Evolutionary conservation across 2,113 vertebrate genomes (phyloP), one percentile per base, ranked within the genome.

Genomic region (Mirounga angustirostris): DNA sequence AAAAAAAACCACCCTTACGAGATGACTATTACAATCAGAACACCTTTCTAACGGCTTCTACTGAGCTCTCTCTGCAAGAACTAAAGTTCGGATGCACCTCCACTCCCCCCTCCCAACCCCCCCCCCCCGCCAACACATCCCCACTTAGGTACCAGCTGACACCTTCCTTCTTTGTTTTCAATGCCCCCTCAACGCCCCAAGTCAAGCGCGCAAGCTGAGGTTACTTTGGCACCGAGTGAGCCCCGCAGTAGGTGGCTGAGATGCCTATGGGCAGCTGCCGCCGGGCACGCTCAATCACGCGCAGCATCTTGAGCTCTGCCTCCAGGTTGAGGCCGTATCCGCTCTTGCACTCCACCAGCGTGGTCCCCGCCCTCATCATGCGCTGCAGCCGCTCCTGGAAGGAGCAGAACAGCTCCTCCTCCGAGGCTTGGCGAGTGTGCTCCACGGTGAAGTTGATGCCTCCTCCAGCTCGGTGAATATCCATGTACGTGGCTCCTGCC

Each of bases 291-390:
- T 99, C 99, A 0, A 99, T 99, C 95, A 99, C 99, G 11, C 99
- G 98, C 96, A 99, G 99, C 99, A 99, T 99, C 98, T 99, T 99
- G 8, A 99, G 98, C 98, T 99, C 99, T 0, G 99, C 98, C 26
- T 99, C 98, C 85, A 99, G 97, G 94, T 99, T 98, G 43, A 99
- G 98, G 67, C 99, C 99, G 0, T 99, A 99, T 4, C 99, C 99
- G n/a, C 99, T 99, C 99, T 99, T 99, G 97, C 99, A 99, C 98
- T 99, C 99, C 76, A 99, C 99, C 98, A 99, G 97, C 0, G 99
- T 99, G 80, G 99, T 99, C 0, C 99, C 99, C 0, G 99, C 98
- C 11, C 99, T 97, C 97, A 98, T 89, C 99, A 99, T 99, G 79
- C 99, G 95, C 3, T 85, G 89, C 0, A 99, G 99, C 3, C 98